phyloP scores from a whole-genome alignment of 2,113 vertebrate genomes.

The Tenrec ecaudatus region DNA sequence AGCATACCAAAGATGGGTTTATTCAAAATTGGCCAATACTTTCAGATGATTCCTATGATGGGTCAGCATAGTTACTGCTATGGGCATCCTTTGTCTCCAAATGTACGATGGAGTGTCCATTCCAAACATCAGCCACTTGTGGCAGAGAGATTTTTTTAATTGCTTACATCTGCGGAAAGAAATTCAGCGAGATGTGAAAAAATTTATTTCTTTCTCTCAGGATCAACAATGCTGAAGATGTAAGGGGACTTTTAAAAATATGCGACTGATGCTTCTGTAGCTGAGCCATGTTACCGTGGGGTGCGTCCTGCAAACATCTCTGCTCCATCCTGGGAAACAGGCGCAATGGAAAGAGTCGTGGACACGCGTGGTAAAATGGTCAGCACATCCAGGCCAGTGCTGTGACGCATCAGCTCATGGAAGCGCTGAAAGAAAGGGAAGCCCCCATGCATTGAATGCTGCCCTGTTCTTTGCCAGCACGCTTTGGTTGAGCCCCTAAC shows the following conservation, averaged over 20 bases:
- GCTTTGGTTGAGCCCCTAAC: conserved; percentile 41
- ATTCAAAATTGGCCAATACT: conserved; percentile 55
- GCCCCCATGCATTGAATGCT: conserved; percentile 45
- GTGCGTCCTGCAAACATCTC: conserved; percentile 60
- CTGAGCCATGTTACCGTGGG: conserved; percentile 48
- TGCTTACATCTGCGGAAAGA: conserved; percentile 42
- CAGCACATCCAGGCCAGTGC: conserved; percentile 4
- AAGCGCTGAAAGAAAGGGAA: conserved; percentile 33
- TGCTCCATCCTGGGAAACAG: conserved; percentile 51
- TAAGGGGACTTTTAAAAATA: conserved; percentile 31
- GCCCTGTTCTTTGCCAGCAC: conserved; percentile 44
- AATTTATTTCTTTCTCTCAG: not conserved
- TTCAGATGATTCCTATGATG: conserved; percentile 9
- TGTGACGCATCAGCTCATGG: conserved; percentile 59
- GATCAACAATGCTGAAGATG: not conserved
- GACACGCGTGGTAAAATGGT: conserved; percentile 39
- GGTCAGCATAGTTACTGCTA: not conserved
- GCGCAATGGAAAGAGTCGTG: not conserved
- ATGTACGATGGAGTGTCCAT: conserved; percentile 25
- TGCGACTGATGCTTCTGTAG: conserved; percentile 52
- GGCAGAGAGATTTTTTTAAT: not conserved
- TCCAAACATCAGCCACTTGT: conserved; percentile 17
- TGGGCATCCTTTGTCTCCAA: conserved; percentile 38
- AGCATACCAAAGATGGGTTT: not conserved
- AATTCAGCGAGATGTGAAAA: conserved; percentile 39